Percentiles rank a stretch among this genome's conserved stretches.
Conservation (phyloP, 1,140 invertebrate species). For the Holotrichia oblita region DNA sequence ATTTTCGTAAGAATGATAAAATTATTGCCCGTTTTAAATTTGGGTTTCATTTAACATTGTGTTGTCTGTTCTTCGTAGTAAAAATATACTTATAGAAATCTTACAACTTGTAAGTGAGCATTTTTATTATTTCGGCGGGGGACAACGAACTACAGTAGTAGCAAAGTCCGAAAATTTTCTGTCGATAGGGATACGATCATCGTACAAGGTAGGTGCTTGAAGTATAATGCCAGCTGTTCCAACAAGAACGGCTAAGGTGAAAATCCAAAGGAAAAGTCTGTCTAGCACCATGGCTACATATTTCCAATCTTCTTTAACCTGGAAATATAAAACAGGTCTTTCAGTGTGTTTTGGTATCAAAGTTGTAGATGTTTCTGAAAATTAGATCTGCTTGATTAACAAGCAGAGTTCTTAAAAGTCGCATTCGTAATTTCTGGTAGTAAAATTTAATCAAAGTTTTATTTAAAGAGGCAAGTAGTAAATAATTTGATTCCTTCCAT, state of each 20-base stretch:
- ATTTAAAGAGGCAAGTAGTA: too few relatives aligned
- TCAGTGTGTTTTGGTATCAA: too few relatives aligned
- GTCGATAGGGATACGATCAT: conserved; percentile 88
- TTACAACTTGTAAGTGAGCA: conserved; percentile 24
- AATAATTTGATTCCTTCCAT: too few relatives aligned
- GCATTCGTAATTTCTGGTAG: too few relatives aligned
- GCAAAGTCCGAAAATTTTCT: conserved; percentile 84
- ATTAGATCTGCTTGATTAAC: too few relatives aligned
- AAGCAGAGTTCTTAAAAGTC: too few relatives aligned
- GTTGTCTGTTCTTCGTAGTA: conserved; percentile 24
- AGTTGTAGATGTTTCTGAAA: too few relatives aligned
- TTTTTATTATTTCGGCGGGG: conserved; percentile 62
- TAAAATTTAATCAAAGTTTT: too few relatives aligned
- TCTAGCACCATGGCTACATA: conserved; percentile 99
- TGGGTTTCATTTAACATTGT: background rate
- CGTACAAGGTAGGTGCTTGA: conserved; percentile 88
- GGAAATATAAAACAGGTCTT: conserved; percentile 46
- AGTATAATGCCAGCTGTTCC: conserved; percentile 90
- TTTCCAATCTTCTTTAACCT: conserved; percentile 97
- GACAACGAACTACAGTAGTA: conserved; percentile 77
- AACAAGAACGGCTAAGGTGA: conserved; percentile 91
- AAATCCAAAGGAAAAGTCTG: conserved; percentile 96
- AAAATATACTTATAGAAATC: conserved; percentile 29
- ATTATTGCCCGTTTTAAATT: conserved; percentile 2
- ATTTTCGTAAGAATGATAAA: background rate